A percentile compares a stretch with the other conserved stretches of the same genome.
Evolutionary conservation across 2,113 vertebrate genomes (phyloP).

Genomic region (Chroicocephalus ridibundus): DNA sequence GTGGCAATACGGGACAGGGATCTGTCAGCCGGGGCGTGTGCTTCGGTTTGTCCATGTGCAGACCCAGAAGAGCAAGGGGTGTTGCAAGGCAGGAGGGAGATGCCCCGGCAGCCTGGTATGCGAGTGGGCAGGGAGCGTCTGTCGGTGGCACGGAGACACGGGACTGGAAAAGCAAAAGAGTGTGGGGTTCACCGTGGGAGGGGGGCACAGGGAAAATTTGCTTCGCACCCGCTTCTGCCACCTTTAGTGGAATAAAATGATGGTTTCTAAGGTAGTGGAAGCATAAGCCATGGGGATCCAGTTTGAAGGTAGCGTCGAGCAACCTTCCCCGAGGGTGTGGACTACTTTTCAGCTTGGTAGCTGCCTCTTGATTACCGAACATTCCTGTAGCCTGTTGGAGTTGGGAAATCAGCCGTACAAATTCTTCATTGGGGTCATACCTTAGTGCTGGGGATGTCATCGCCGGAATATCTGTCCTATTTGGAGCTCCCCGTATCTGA

Average conservation of each 20-base stretch:
- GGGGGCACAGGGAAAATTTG: neutral
- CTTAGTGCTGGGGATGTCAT: neutral
- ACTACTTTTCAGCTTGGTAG: neutral
- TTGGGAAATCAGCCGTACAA: neutral
- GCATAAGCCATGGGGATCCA: neutral
- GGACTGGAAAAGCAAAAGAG: neutral
- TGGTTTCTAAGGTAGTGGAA: neutral
- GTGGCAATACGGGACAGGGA: neutral
- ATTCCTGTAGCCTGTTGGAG: neutral
- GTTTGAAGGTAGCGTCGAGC: neutral
- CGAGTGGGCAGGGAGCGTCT: neutral
- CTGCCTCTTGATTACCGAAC: neutral
- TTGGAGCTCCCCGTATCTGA: neutral
- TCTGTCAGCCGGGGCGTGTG: neutral
- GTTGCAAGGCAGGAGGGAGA: neutral
- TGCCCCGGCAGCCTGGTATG: neutral
- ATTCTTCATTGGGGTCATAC: neutral
- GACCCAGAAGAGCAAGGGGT: neutral
- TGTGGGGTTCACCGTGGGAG: neutral
- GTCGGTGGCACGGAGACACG: rapidly evolving
- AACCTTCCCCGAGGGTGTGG: neutral
- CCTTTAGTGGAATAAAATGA: neutral
- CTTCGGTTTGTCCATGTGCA: too few species aligned
- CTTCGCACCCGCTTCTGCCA: neutral
- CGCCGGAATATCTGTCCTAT: neutral